phyloP scores from a whole-genome alignment of 1,140 invertebrate genomes.

The Lepidurus couesii region DNA sequence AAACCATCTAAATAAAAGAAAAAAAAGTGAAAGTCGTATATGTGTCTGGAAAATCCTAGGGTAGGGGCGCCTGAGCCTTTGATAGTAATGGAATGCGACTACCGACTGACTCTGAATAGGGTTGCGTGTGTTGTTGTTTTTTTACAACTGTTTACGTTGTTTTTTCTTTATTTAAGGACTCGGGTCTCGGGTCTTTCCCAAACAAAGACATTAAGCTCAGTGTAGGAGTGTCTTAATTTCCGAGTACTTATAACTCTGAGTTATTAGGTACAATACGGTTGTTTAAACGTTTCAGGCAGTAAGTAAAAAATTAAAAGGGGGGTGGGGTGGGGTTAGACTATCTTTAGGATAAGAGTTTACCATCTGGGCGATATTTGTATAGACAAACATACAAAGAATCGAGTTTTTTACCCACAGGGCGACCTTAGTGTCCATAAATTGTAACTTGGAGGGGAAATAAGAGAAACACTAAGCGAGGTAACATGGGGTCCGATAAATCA shows the following conservation, averaged over 20 bases:
- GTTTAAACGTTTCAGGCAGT: not conserved
- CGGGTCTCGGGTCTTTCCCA: not conserved
- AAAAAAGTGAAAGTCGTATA: no score
- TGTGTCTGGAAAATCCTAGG: no score
- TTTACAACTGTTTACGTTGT: no score
- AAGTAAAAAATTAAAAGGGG: not conserved
- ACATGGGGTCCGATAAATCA: slow-evolving; percentile 14
- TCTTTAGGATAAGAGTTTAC: not conserved
- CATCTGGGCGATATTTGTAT: not conserved
- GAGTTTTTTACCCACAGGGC: not conserved
- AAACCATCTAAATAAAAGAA: no score
- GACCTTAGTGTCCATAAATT: slow-evolving; percentile 17
- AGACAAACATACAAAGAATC: not conserved
- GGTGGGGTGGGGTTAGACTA: not conserved
- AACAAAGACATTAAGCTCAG: not conserved
- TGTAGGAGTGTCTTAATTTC: not conserved
- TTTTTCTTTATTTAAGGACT: no score
- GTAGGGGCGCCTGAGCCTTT: no score
- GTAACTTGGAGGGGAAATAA: slow-evolving; percentile 5
- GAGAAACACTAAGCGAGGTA: slow-evolving; percentile 21
- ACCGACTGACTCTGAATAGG: no score
- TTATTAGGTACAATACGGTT: not conserved
- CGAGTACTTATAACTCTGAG: not conserved
- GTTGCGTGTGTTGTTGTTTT: no score
- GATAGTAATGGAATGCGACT: no score